Evolutionary conservation across 2,797 vertebrate species (phyloP).

Genomic region (Diplodus puntazzo): DNA sequence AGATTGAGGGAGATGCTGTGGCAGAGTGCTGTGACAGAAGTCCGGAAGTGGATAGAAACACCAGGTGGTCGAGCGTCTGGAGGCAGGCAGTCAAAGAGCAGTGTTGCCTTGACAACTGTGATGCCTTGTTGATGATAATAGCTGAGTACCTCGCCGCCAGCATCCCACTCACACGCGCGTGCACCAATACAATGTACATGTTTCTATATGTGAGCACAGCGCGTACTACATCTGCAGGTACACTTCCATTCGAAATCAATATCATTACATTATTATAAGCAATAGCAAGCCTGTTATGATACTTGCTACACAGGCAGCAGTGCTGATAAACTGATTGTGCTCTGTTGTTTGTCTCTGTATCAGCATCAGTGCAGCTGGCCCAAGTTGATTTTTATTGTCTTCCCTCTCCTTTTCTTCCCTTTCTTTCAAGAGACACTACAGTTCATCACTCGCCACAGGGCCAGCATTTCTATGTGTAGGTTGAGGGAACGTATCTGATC

Average conservation of each 20-base stretch:
- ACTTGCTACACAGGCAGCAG: not conserved
- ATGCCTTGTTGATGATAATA: conserved; percentile 82
- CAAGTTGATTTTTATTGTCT: conserved; percentile 25
- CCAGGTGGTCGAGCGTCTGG: conserved; percentile 82
- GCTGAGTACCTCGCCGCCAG: conserved; percentile 59
- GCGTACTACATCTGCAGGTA: not conserved
- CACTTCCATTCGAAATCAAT: not conserved
- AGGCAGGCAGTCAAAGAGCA: conserved; percentile 81
- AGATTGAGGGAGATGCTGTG: conserved; percentile 11
- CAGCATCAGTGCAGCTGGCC: conserved; percentile 16
- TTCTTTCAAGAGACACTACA: conserved; percentile 20
- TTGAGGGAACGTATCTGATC: conserved; percentile 56
- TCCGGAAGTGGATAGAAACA: conserved; percentile 79
- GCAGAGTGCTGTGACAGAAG: conserved; percentile 47
- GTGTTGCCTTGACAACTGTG: conserved; percentile 84
- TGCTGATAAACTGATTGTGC: not conserved
- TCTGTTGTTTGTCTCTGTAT: conserved; percentile 18
- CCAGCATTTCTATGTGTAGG: conserved; percentile 24
- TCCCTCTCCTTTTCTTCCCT: not conserved
- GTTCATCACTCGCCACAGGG: conserved; percentile 51
- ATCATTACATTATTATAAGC: not conserved
- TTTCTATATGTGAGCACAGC: conserved; percentile 21
- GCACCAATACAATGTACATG: conserved; percentile 24
- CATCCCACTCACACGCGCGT: conserved; percentile 44
- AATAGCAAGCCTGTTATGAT: not conserved